Conservation (phyloP, 2,113 vertebrate genomes). For the western clawed frog (Xenopus tropicalis) region DNA sequence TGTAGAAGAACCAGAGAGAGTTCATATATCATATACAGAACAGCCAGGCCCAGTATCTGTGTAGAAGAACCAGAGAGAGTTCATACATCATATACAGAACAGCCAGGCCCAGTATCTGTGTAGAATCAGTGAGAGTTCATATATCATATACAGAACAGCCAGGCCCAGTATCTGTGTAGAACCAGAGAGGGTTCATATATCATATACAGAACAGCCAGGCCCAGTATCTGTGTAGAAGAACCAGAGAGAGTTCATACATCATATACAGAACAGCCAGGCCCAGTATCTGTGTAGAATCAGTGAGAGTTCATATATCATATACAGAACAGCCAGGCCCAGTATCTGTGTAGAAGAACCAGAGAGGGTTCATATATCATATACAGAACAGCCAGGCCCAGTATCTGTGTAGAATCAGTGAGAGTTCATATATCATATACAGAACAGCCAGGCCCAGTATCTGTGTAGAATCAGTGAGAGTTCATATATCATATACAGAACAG, state of each 20-base stretch:
- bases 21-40: no score
- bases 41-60: rapidly evolving
- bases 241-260: slow-evolving; percentile 50
- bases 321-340: rapidly evolving
- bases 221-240: rapidly evolving
- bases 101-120: rapidly evolving
- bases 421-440: no score
- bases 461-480: not conserved
- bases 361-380: slow-evolving; percentile 38
- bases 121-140: not conserved
- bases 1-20: not conserved
- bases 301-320: slow-evolving; percentile 36
- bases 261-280: no score
- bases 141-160: no score
- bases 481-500: no score
- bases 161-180: rapidly evolving
- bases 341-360: not conserved
- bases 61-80: not conserved
- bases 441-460: rapidly evolving
- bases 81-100: no score
- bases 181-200: slow-evolving; percentile 27
- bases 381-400: rapidly evolving
- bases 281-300: rapidly evolving
- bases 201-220: no score
- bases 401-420: not conserved